phyloP scores from a whole-genome alignment of 2,113 vertebrate genomes.

The Falco punctatus region DNA sequence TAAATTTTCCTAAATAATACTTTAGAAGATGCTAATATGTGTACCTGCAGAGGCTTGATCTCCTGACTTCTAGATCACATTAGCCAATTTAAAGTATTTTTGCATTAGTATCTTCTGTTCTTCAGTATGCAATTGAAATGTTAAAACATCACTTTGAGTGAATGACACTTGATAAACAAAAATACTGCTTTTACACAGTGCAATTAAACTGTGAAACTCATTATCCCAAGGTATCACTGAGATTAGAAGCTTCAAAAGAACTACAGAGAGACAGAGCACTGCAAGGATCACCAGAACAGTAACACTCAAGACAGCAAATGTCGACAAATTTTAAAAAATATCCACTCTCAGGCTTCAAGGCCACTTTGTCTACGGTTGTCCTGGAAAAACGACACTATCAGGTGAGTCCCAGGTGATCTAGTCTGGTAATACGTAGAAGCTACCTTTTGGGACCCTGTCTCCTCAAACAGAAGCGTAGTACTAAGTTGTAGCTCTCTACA shows the following conservation, averaged over 20 bases:
- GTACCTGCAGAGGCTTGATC: background rate
- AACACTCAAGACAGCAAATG: fast-evolving
- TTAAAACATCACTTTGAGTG: background rate
- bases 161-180: background rate
- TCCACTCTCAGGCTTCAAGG: background rate
- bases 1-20: background rate
- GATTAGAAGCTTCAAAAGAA: background rate
- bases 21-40: background rate
- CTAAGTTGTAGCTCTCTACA: background rate
- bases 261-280: background rate
- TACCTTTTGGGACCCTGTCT: background rate
- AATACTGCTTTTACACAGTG: background rate
- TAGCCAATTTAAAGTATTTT: background rate
- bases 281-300: background rate
- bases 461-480: background rate
- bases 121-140: background rate
- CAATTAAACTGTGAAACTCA: background rate
- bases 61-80: background rate
- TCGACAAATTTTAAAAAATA: background rate
- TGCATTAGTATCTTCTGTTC: background rate
- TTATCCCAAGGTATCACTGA: background rate
- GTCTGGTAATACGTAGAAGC: background rate
- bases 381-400: background rate
- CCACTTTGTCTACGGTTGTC: background rate
- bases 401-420: background rate